Conservation (phyloP, 92 coral and sea anemone species). For the Porites cylindrica region DNA sequence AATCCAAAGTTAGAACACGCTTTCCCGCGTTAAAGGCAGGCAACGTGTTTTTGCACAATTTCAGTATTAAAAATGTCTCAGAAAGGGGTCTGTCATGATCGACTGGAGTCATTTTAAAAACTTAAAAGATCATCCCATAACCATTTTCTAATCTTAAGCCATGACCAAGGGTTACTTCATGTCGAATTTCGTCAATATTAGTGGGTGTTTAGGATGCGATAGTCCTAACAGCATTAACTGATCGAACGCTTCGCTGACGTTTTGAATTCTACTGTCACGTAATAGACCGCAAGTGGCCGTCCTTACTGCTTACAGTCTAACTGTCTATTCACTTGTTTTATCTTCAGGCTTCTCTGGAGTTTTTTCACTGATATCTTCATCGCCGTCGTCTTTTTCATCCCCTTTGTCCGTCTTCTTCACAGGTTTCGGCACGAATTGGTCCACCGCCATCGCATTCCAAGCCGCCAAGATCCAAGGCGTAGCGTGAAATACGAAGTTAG, state of each 20-base stretch:
- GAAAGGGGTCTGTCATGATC: no score
- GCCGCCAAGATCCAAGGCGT: constrained; percentile 29
- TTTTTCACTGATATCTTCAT: neutral
- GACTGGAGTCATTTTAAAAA: no score
- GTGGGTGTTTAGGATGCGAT: no score
- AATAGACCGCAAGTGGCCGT: no score
- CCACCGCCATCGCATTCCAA: constrained; percentile 48
- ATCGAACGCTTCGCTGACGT: neutral
- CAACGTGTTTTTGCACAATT: no score
- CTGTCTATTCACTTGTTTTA: neutral
- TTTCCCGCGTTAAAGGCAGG: no score
- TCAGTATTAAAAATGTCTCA: no score
- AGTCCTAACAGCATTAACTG: neutral
- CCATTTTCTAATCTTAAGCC: no score
- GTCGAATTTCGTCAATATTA: no score
- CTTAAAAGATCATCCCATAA: no score
- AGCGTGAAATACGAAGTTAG: neutral
- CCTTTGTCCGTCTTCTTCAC: neutral
- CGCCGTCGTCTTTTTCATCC: neutral
- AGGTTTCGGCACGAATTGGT: constrained; percentile 7
- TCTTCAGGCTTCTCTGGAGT: neutral
- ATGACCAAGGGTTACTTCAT: no score
- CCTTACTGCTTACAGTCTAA: neutral
- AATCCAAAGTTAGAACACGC: no score
- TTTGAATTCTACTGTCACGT: neutral